Conservation (phyloP, 2,888 invertebrate species). For the Cinara cedri region DNA sequence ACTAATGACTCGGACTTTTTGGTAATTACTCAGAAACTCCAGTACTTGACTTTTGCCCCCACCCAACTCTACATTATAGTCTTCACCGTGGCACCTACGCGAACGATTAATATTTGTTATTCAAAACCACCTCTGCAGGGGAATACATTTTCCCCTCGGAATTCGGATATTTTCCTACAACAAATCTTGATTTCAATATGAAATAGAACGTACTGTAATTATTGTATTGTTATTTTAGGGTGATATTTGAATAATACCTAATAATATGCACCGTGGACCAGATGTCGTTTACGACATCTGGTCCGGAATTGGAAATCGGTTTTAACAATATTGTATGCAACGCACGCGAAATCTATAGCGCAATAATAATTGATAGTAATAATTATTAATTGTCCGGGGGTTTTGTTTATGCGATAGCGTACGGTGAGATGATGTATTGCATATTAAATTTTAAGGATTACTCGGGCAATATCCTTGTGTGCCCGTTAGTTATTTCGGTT, state of each 20-base stretch:
- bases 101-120: too few species aligned
- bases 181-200: too few species aligned
- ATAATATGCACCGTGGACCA: background rate
- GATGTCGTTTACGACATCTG: conserved; percentile 12
- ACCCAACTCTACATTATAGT: too few species aligned
- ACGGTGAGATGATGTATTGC: background rate
- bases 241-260: too few species aligned
- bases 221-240: background rate
- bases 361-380: conserved; percentile 11
- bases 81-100: too few species aligned
- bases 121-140: too few species aligned
- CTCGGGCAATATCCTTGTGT: conserved; percentile 4
- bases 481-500: background rate
- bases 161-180: too few species aligned
- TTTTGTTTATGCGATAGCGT: background rate
- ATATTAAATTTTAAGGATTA: conserved; percentile 7
- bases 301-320: conserved; percentile 16
- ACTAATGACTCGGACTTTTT: too few species aligned
- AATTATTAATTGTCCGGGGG: conserved; percentile 6
- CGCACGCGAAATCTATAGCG: conserved; percentile 12
- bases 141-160: too few species aligned
- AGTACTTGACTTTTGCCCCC: too few species aligned
- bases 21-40: too few species aligned
- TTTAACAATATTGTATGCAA: background rate
- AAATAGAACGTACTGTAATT: background rate